Evolutionary conservation across 2,888 invertebrate genomes (phyloP).

Genomic region (Lydus trimaculatus): DNA sequence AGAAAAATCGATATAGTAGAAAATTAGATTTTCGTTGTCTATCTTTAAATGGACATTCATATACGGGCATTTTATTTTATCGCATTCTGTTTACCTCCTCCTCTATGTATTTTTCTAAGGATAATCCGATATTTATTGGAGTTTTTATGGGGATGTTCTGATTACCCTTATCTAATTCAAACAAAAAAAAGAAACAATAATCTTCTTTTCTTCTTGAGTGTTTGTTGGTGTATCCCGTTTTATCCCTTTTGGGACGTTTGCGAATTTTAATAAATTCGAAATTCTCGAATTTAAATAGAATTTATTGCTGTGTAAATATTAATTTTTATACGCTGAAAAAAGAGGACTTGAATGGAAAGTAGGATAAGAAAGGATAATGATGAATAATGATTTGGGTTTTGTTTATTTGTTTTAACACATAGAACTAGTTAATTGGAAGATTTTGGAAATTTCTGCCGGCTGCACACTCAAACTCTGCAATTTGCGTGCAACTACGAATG

Average conservation of each 20-base stretch:
- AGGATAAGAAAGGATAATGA: not conserved
- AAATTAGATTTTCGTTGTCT: not conserved
- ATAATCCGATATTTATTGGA: not conserved
- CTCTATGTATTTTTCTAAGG: not conserved
- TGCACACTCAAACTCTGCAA: too few species aligned
- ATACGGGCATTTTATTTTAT: too few species aligned
- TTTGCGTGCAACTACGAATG: not conserved
- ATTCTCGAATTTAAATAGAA: not conserved
- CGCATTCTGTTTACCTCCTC: too few species aligned
- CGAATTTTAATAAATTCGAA: not conserved
- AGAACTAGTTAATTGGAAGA: too few species aligned
- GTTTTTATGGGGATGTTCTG: too few species aligned
- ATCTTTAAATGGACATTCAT: not conserved
- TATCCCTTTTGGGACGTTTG: not conserved
- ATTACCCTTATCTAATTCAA: too few species aligned
- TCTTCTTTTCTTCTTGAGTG: not conserved
- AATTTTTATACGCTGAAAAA: not conserved
- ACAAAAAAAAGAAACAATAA: not conserved
- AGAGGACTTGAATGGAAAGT: not conserved
- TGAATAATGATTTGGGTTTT: not conserved
- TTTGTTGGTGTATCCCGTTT: not conserved
- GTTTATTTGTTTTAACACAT: too few species aligned
- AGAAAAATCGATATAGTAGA: not conserved
- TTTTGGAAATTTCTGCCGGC: too few species aligned
- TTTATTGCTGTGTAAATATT: not conserved